Conservation (phyloP, 2,888 invertebrate genomes). For the Tenthredo livida region DNA sequence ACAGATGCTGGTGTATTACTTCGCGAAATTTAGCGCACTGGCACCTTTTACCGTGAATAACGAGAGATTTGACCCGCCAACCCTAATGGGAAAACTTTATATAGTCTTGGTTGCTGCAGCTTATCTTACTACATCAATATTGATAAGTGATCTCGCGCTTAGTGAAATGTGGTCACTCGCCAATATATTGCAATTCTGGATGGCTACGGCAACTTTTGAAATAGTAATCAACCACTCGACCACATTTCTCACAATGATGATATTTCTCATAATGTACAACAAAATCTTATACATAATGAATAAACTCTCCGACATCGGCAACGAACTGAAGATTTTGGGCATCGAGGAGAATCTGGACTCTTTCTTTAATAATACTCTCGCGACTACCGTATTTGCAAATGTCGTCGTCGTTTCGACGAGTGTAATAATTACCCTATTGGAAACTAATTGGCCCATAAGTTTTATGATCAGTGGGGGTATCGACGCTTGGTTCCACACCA, state of each 20-base stretch:
- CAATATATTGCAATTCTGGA: no score
- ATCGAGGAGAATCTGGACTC: neutral
- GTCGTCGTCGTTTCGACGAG: no score
- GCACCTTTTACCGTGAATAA: neutral
- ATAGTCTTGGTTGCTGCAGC: neutral
- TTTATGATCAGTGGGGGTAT: neutral
- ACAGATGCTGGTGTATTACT: neutral
- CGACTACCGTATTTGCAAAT: neutral
- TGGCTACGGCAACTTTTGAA: neutral
- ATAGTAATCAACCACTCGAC: no score
- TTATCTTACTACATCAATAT: neutral
- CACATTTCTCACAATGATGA: neutral
- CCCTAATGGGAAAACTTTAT: neutral
- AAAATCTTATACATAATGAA: constrained; percentile 2
- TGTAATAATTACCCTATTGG: accelerated
- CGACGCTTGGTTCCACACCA: neutral
- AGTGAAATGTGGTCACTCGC: no score
- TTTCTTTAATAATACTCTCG: neutral
- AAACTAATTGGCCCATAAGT: neutral
- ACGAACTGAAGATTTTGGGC: neutral
- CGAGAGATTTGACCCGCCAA: neutral
- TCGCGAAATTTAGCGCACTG: neutral
- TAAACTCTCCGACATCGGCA: neutral
- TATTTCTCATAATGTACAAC: neutral
- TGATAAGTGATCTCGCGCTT: no score